A percentile compares a stretch with the other conserved stretches of the same genome.
Conservation (phyloP, 2,888 invertebrate genomes). For the Torymus auratus region DNA sequence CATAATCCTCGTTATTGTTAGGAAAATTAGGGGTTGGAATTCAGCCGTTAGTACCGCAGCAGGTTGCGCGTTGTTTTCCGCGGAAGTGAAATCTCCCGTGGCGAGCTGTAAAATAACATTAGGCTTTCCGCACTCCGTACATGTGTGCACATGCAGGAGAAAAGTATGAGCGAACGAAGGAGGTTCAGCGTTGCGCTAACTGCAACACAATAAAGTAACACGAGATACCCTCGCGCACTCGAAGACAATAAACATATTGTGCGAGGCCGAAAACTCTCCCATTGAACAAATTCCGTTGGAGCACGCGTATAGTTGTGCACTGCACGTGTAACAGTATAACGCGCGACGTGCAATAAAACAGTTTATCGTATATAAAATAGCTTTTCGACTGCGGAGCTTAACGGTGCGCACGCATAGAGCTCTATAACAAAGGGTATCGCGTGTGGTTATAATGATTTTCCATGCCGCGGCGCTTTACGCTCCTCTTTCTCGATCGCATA, state of each 20-base stretch:
- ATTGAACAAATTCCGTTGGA: conserved; percentile 8
- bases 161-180: background rate
- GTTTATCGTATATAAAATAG: conserved; percentile 17
- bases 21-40: conserved; percentile 20
- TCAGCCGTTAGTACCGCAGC: background rate
- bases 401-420: conserved; percentile 6
- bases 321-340: conserved; percentile 3
- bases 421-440: conserved; percentile 13
- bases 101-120: conserved; percentile 12
- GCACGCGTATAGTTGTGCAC: no score
- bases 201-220: conserved; percentile 5
- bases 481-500: background rate
- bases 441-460: conserved; percentile 14
- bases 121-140: background rate
- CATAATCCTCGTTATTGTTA: conserved; percentile 18
- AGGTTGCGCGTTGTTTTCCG: conserved; percentile 7
- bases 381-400: conserved; percentile 2
- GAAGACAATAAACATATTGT: conserved; percentile 19
- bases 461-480: conserved; percentile 2
- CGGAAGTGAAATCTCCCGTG: conserved; percentile 8
- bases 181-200: no score
- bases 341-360: conserved; percentile 26
- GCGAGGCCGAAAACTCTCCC: background rate
- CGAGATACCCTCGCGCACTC: background rate
- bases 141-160: background rate